Base-by-base conservation (phyloP, 2,888 invertebrate species). In the Elysia crispata region DNA sequence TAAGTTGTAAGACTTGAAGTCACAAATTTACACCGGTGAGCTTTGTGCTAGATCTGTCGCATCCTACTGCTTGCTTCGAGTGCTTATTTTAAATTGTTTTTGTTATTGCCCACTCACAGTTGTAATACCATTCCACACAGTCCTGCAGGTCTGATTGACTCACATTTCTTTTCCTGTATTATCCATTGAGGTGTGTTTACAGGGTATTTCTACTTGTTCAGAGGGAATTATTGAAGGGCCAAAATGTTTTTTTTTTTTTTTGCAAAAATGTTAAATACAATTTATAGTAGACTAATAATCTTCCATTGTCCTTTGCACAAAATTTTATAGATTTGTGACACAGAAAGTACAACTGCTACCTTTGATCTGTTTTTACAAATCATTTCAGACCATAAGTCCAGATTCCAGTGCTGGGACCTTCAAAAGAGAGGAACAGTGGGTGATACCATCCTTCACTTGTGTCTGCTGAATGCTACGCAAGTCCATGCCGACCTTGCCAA, bases 381-480 rank as follows among this genome's bases (percentile, higher is more conserved):
- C 66, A 77, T 89, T 77, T 87, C 84, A 89, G 91, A 90, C 74
- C 89, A 90, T 0, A 94, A 94, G 73, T 97, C 96, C 90, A 94
- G 97, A 82, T 95, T 96, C 87, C 95, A 97, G 1, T 98, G 98
- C 91, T 98, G 98, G 98, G 95, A 96, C 90, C 92, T 98, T 62
- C 95, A 96, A 93, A 95, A 97, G 91, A 94, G 97, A 77, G 99
- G 99, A 0, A 97, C 98, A 1, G 98, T 99, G 0, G 98, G 99
- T 0, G 99, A 99, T 93, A 97, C 97, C 0, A 96, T 97, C 83
- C 93, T 99, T 20, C 99, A 98, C 92, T 93, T 98, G 49, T 99
- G 99, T 90, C 93, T 99, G 79, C 93, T 99, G 33, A 96, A 97
- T 89, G 97, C 98, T 0, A 96, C 97, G 0, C 96, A 97, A 0